Evolutionary conservation across 92 coral and sea anemone genomes (phyloP).

Genomic region (Nematostella vectensis): DNA sequence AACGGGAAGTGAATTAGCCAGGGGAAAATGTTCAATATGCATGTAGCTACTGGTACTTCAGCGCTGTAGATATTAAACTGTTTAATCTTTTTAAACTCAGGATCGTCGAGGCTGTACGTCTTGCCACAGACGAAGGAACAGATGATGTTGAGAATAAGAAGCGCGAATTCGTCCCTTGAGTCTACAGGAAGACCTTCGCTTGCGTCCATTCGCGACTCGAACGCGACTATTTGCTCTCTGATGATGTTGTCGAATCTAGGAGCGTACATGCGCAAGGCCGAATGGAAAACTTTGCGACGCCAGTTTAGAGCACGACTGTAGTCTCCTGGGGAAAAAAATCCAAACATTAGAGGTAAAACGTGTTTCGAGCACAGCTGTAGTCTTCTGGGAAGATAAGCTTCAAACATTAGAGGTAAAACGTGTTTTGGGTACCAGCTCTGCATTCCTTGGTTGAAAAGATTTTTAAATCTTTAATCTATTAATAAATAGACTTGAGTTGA

Average conservation of each 20-base stretch:
- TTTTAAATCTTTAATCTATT: too few relatives aligned
- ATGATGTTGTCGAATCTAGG: slow-evolving; percentile 39
- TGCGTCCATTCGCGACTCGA: slow-evolving; percentile 24
- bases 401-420: too few relatives aligned
- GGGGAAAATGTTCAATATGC: slow-evolving; percentile 49
- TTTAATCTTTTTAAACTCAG: slow-evolving; percentile 54
- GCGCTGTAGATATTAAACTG: slow-evolving; percentile 42
- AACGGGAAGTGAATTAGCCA: slow-evolving; percentile 54
- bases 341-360: too few relatives aligned
- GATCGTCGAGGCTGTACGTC: slow-evolving; percentile 45
- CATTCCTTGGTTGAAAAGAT: too few relatives aligned
- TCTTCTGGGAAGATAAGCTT: too few relatives aligned
- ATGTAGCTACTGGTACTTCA: slow-evolving; percentile 30
- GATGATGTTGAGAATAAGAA: slow-evolving; percentile 46
- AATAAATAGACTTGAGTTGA: too few relatives aligned
- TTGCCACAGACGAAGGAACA: slow-evolving; percentile 54
- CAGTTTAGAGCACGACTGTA: slow-evolving; percentile 28
- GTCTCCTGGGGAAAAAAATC: too few relatives aligned
- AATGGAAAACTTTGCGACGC: slow-evolving; percentile 47
- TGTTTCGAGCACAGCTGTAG: too few relatives aligned
- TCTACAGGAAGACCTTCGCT: slow-evolving; percentile 32
- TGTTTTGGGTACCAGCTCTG: too few relatives aligned
- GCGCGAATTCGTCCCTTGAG: slow-evolving; percentile 41
- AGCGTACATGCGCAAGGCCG: slow-evolving; percentile 60
- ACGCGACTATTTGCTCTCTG: slow-evolving; percentile 17